phyloP scores from a whole-genome alignment of 1,140 invertebrate species.

The Eumeta japonica region DNA sequence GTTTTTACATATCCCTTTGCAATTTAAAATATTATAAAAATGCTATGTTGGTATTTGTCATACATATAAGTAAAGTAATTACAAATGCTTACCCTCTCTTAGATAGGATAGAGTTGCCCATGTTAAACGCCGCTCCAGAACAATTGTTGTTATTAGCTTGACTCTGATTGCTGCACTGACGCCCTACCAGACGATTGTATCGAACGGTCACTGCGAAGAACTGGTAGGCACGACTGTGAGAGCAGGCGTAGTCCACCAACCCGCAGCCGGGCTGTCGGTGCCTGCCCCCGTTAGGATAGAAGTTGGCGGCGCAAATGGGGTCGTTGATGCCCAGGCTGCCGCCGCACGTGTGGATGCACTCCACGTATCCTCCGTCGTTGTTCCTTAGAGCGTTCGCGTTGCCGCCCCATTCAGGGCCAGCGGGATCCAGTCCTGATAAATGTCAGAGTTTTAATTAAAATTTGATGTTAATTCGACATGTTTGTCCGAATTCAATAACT shows the following conservation, averaged over 20 bases:
- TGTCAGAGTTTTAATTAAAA: not conserved
- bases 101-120: too few relatives aligned
- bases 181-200: slow-evolving; percentile 39
- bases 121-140: too few relatives aligned
- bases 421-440: slow-evolving; percentile 63
- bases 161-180: too few relatives aligned
- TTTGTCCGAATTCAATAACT: not conserved
- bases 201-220: slow-evolving; percentile 59
- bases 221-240: slow-evolving; percentile 52
- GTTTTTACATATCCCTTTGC: too few relatives aligned
- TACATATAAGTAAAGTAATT: too few relatives aligned
- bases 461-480: not conserved
- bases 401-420: slow-evolving; percentile 57
- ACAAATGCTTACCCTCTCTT: too few relatives aligned
- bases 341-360: slow-evolving; percentile 63
- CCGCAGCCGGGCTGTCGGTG: slow-evolving; percentile 65
- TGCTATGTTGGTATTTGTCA: too few relatives aligned
- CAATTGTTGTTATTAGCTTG: too few relatives aligned
- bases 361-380: slow-evolving; percentile 60
- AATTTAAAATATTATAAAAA: too few relatives aligned
- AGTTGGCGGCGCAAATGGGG: slow-evolving; percentile 51
- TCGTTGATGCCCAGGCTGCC: slow-evolving; percentile 38
- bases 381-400: slow-evolving; percentile 24
- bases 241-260: too few relatives aligned
- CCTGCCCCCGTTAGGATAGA: slow-evolving; percentile 62